A percentile compares a stretch with the other conserved stretches of the same genome.
Conservation (phyloP, 2,113 vertebrate species). For the Benitochromis conjunctus region DNA sequence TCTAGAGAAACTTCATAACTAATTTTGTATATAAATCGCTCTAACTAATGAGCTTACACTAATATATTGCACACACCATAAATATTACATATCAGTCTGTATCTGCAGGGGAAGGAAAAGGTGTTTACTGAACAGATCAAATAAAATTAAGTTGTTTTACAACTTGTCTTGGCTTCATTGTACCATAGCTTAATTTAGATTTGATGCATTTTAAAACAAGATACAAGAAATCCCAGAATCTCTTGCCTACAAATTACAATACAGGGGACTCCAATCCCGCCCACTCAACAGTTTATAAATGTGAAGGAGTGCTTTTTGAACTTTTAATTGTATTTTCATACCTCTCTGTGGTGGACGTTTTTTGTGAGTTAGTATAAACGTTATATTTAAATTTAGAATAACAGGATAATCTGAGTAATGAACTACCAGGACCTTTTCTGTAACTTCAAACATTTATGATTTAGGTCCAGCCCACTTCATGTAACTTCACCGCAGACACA, state of each 20-base stretch:
- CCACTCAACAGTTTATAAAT: not conserved
- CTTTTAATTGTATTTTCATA: not conserved
- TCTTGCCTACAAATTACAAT: not conserved
- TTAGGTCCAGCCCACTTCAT: not conserved
- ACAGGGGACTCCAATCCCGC: not conserved
- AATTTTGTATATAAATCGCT: not conserved
- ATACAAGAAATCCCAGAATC: not conserved
- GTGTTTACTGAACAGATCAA: not conserved
- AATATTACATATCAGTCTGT: not conserved
- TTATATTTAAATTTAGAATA: not conserved
- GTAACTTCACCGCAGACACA: not conserved
- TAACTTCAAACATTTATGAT: not conserved
- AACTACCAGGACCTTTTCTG: not conserved
- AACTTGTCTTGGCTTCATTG: not conserved
- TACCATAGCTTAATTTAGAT: not conserved
- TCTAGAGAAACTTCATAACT: not conserved
- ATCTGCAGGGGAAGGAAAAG: not conserved
- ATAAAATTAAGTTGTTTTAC: not conserved
- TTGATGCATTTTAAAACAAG: not conserved
- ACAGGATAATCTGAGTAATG: not conserved
- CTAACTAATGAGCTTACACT: not conserved
- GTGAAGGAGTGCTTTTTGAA: not conserved
- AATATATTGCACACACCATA: not conserved
- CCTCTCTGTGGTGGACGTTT: not conserved
- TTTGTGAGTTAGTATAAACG: not conserved